Conservation (phyloP, 2,888 invertebrate genomes). For the Galeruca laticollis region DNA sequence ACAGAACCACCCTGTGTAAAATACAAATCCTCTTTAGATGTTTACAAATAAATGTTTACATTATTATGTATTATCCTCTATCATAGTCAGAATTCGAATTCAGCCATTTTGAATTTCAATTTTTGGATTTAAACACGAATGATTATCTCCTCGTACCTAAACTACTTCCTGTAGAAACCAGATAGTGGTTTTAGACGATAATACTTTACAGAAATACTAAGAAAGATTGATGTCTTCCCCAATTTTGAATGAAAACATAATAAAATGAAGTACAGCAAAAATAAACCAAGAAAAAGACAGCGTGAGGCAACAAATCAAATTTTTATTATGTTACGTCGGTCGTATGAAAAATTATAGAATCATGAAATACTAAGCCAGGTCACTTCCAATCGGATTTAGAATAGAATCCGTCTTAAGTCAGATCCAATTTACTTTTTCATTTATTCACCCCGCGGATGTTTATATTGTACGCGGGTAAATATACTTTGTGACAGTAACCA, state of each 20-base stretch:
- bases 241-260: constrained; percentile 12
- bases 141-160: background rate
- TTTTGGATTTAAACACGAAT: background rate
- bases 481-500: no score
- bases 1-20: no score
- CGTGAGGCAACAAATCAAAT: background rate
- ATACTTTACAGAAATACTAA: background rate
- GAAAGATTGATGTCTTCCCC: constrained; percentile 15
- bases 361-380: no score
- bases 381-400: no score
- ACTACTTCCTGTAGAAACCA: constrained; percentile 5
- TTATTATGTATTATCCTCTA: no score
- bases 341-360: background rate
- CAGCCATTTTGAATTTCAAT: background rate
- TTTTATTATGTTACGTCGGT: background rate
- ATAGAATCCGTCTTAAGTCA: no score
- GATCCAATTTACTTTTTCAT: no score
- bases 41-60: no score
- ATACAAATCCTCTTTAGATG: no score
- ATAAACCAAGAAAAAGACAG: background rate
- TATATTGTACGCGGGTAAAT: no score
- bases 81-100: background rate
- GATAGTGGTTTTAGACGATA: background rate
- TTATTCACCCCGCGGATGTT: no score
- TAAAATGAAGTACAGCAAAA: constrained; percentile 10